phyloP scores from a whole-genome alignment of 2,797 vertebrate species.

The Buceros bicornis region DNA sequence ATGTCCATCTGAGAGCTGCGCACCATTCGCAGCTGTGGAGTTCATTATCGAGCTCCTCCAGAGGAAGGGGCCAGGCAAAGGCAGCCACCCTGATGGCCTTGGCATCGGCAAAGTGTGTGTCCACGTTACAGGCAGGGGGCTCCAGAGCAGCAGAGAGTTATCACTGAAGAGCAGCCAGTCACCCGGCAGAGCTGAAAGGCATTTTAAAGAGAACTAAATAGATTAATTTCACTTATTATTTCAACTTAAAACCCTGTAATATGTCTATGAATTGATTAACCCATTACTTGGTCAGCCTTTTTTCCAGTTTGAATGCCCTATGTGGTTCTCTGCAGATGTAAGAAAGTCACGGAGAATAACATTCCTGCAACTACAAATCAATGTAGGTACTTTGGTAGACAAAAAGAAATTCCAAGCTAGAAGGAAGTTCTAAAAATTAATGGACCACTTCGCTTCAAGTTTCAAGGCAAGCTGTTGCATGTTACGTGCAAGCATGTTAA shows the following conservation, averaged over 20 bases:
- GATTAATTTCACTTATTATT: neutral
- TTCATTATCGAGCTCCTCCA: neutral
- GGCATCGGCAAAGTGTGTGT: neutral
- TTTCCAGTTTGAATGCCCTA: neutral
- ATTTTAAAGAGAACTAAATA: neutral
- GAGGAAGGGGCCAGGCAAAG: neutral
- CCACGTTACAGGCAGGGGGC: neutral
- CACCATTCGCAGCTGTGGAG: neutral
- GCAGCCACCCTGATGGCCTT: neutral
- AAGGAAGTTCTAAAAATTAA: neutral
- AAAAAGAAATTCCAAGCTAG: constrained; percentile 6
- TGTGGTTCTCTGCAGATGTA: neutral
- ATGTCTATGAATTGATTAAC: neutral
- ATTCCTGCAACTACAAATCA: neutral
- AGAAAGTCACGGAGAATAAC: neutral
- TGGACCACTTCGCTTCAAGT: neutral
- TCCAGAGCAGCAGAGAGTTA: neutral
- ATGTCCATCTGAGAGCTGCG: neutral
- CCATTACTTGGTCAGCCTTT: neutral
- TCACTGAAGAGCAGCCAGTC: neutral
- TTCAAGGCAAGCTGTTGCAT: neutral
- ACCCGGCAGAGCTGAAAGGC: neutral
- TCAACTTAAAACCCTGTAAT: neutral
- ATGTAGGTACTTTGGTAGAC: neutral
- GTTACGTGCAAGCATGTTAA: neutral